These are phyloP conservation scores for Sinocyclocheilus anshuiensis DNA, from an alignment of 2,113 vertebrate genomes.

Conservation along the genomic window DNA sequence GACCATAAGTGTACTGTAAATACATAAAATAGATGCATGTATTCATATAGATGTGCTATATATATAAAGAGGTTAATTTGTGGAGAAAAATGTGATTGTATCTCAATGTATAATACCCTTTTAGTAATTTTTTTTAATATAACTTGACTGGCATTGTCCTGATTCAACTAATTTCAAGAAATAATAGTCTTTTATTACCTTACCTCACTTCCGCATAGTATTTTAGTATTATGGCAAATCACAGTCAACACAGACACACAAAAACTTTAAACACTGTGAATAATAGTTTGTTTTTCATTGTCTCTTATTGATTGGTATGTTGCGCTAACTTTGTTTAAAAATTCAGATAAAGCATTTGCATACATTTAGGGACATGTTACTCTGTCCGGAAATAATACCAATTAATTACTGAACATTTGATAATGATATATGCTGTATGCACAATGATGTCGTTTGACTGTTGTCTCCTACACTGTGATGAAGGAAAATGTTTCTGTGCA, in stretches of 20 bases:
- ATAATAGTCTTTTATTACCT: background rate
- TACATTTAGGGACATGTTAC: background rate
- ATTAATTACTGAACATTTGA: background rate
- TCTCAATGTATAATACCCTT: background rate
- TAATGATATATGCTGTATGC: background rate
- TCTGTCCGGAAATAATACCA: background rate
- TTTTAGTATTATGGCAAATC: too few species aligned
- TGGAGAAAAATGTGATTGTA: background rate
- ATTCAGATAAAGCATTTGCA: background rate
- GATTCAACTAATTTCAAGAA: background rate
- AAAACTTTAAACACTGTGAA: background rate
- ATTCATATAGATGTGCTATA: background rate
- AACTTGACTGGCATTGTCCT: background rate
- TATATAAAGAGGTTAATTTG: background rate
- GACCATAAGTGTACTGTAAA: background rate
- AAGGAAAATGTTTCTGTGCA: constrained; percentile 59
- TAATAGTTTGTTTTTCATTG: background rate
- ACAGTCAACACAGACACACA: background rate
- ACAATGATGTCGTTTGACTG: background rate
- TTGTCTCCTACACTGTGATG: background rate
- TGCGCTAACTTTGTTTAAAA: background rate
- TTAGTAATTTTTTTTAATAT: background rate
- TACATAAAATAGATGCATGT: background rate
- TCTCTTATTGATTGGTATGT: background rate
- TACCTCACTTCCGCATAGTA: background rate